Evolutionary conservation across 2,113 vertebrate genomes (phyloP).

Genomic region (Ctenodactylus gundi): DNA sequence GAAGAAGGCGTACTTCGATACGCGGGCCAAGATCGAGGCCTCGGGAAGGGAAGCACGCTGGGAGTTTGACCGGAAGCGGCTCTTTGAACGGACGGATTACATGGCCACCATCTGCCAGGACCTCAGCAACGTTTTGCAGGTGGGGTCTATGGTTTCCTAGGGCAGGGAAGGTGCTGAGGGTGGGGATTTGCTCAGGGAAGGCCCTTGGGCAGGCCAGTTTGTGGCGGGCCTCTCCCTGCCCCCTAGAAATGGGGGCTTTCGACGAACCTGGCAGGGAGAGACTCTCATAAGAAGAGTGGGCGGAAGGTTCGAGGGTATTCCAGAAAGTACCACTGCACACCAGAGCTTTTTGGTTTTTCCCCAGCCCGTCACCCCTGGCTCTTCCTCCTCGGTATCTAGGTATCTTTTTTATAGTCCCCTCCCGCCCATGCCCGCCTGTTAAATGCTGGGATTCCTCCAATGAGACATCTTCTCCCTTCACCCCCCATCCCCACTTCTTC

Average conservation of each 20-base stretch:
- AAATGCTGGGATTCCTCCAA: neutral
- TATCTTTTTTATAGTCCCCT: neutral
- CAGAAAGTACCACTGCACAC: neutral
- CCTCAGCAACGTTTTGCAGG: conserved; percentile 89
- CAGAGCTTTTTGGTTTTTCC: neutral
- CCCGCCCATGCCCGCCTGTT: neutral
- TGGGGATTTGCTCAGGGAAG: rapidly evolving
- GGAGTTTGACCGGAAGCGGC: conserved; percentile 94
- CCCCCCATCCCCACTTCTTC: too few species aligned
- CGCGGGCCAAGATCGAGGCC: conserved; percentile 90
- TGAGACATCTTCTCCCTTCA: neutral
- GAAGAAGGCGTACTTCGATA: conserved; percentile 91
- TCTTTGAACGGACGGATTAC: conserved; percentile 95
- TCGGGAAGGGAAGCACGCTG: conserved; percentile 88
- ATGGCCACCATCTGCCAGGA: conserved; percentile 93
- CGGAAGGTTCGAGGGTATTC: neutral
- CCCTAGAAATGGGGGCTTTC: too few species aligned
- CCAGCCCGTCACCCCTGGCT: neutral
- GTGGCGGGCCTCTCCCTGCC: rapidly evolving
- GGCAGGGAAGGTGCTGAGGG: rapidly evolving
- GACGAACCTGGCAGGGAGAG: neutral
- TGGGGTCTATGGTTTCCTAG: conserved; percentile 30
- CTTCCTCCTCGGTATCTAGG: neutral
- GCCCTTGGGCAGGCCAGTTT: neutral
- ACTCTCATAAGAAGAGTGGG: neutral